Base-by-base conservation (phyloP, 2,888 invertebrate species). In the Dascillus cervinus region DNA sequence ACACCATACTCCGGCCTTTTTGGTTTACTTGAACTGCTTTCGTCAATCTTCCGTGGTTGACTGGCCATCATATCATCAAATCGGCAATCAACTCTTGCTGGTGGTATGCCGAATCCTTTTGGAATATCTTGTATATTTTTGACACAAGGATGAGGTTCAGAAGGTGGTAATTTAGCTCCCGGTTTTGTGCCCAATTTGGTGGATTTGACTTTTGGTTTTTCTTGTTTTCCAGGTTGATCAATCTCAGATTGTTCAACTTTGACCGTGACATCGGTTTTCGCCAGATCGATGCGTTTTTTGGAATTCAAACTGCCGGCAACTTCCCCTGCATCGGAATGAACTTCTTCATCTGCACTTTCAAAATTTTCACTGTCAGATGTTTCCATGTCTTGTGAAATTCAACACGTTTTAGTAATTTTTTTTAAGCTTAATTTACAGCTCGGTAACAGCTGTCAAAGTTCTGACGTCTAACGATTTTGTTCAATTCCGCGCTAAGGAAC, bases 331-430 rank as follows among this genome's bases (percentile, higher is more conserved):
- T 62, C 65, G 31, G 67, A 65, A 14, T 75, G 76, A 40, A 69
- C 64, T 15, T 78, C 80, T 53, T 84, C 83, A 49, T 83, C 82
- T 3, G 83, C 83, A 64, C 83, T 83, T 61, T 82, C 81, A 56
- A 82, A 84, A 53, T 73, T 77, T 50, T 82, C 83, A 60, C 80
- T 82, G 43, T 82, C 83, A 43, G 82, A 82, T 17, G 78, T 73
- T 51, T 77, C 73, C 82, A 82, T 82, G 42, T n/a, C n/a, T n/a
- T n/a, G n/a, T n/a, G n/a, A n/a, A n/a, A n/a, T n/a, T n/a, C n/a
- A n/a, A n/a, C n/a, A n/a, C n/a, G n/a, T n/a, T n/a, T n/a, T n/a
- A n/a, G n/a, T n/a, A n/a, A n/a, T n/a, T n/a, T n/a, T n/a, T n/a
- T n/a, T n/a, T n/a, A n/a, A n/a, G n/a, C n/a, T n/a, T n/a, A n/a